Conservation (phyloP, 2,888 invertebrate species). For the Meliscaeva auricollis region DNA sequence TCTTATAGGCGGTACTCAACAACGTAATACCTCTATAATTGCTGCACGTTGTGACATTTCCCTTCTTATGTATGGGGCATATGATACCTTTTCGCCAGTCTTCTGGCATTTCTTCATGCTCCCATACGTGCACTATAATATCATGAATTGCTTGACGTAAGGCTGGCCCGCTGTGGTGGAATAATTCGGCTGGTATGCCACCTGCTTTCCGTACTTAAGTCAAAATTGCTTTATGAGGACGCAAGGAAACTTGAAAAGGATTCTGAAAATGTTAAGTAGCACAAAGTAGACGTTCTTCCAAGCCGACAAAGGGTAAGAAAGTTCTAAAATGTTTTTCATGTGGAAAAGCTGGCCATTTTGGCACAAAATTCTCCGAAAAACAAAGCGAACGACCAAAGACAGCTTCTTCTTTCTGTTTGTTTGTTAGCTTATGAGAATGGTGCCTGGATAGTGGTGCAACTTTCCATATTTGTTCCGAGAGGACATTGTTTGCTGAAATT, state of each 20-base stretch:
- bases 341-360: slow-evolving; percentile 7
- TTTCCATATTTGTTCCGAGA: background rate
- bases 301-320: background rate
- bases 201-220: background rate
- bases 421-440: background rate
- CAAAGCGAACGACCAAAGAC: background rate
- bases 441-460: slow-evolving; percentile 5
- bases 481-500: background rate
- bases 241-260: background rate
- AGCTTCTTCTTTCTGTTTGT: background rate
- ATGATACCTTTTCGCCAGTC: no score
- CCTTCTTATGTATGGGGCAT: no score
- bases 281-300: background rate
- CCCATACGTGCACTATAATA: no score
- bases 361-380: background rate
- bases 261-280: background rate
- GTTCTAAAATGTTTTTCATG: background rate
- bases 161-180: no score
- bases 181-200: no score
- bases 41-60: no score
- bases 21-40: no score
- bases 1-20: no score
- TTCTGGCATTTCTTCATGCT: no score
- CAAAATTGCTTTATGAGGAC: background rate
- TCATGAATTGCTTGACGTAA: no score